Base-by-base conservation (phyloP, 2,113 vertebrate species). In the Pagrus major region DNA sequence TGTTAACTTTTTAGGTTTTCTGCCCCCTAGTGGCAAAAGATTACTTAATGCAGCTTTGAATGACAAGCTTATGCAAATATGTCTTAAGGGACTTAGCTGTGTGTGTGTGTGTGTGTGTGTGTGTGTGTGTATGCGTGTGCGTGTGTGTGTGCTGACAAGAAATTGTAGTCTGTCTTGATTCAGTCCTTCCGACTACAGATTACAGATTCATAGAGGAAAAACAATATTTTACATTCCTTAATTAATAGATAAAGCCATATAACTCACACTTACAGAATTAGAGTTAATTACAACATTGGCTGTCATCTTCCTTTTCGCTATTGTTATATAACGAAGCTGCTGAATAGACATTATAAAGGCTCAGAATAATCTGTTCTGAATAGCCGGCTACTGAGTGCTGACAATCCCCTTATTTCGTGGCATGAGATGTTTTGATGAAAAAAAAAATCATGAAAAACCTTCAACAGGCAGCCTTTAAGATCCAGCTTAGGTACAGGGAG, bases 291-390 rank as follows among this genome's bases (percentile, higher is more conserved):
- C 47, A 76, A 27, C 23, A 35, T 6, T 72, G 5, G 18, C 27
- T 54, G 6, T 60, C 65, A 37, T 49, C 39, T 46, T 80, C 14
- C 25, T 47, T 81, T 60, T 25, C 39, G 46, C 33, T 42, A 44
- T 59, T 64, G 8, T 76, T 67, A 41, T 25, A 49, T 67, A 71
- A 75, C 41, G 25, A 74, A 76, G 58, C 75, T 47, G 71, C 74
- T 56, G 56, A 56, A 81, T n/a, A 42, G 66, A 85, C 46, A 25
- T 41, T 68, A 5, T 44, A 59, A 39, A 76, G 35, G 46, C 46
- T 66, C 35, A 61, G 72, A 73, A 75, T 54, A 54, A 83, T 67
- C 64, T 1, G 8, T 20, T 61, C 37, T 71, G 46, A 77, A 80
- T 77, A 64, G 52, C 46, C 64, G 21, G 54, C 65, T 42, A 64